Conservation (phyloP, 2,113 vertebrate species). For the Stigmatopora nigra region DNA sequence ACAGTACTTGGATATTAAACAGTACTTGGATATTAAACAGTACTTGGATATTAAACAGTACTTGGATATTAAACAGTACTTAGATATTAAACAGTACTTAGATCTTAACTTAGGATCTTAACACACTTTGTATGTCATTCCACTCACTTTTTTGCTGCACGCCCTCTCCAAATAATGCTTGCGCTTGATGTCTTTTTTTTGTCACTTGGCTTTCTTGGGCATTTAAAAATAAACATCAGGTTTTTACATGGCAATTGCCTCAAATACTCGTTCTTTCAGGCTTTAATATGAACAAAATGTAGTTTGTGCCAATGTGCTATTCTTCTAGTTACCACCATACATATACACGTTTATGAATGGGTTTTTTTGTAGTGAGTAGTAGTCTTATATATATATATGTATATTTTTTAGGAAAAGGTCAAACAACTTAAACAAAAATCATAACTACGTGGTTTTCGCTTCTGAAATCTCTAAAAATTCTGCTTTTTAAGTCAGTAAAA, state of each 20-base stretch:
- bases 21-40: too few species aligned
- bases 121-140: conserved; percentile 37
- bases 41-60: too few species aligned
- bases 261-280: conserved; percentile 13
- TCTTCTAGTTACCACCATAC: conserved; percentile 7
- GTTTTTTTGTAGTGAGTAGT: background rate
- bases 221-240: background rate
- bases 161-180: conserved; percentile 22
- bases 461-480: background rate
- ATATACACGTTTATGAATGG: conserved; percentile 4
- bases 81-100: too few species aligned
- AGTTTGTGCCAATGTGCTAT: conserved; percentile 9
- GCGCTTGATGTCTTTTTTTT: conserved; percentile 31
- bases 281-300: background rate
- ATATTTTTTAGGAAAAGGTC: background rate
- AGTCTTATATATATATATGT: too few species aligned
- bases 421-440: conserved; percentile 9
- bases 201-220: conserved; percentile 3
- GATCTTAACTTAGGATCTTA: too few species aligned
- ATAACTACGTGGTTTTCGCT: conserved; percentile 7
- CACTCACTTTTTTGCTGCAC: conserved; percentile 18
- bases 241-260: conserved; percentile 15
- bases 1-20: too few species aligned
- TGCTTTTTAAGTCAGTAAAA: conserved; percentile 1
- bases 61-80: too few species aligned